These are phyloP conservation scores for Bos indicus DNA, from an alignment of 2,113 vertebrate genomes.

Conservation along the genomic window DNA sequence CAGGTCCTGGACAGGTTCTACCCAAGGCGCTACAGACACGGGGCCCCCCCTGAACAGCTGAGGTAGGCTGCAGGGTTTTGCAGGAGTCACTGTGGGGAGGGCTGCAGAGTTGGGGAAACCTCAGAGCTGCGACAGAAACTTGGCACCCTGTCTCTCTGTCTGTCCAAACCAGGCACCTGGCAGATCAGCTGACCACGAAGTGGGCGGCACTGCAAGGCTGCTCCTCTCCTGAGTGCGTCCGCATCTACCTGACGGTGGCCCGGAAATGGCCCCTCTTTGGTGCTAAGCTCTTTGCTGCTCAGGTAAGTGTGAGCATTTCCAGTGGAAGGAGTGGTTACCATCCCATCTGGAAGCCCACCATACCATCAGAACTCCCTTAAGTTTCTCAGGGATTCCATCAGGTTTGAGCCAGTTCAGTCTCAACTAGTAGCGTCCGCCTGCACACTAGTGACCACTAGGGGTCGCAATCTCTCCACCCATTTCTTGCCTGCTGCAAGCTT, in stretches of 20 bases:
- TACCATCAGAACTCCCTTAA: not conserved
- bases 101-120: not conserved
- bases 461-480: not conserved
- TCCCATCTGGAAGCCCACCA: not conserved
- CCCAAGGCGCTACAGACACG: conserved; percentile 90
- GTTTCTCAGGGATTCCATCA: not conserved
- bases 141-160: not conserved
- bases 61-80: conserved; percentile 80
- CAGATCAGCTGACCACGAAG: conserved; percentile 86
- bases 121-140: not conserved
- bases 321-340: not conserved
- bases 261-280: conserved; percentile 97
- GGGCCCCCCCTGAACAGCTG: conserved; percentile 88
- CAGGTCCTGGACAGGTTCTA: conserved; percentile 95
- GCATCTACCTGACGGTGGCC: conserved; percentile 95
- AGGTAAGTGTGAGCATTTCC: conserved; percentile 77
- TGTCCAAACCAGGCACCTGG: conserved; percentile 82
- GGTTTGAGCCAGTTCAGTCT: not conserved
- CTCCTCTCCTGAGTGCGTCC: conserved; percentile 89
- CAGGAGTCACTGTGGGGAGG: not conserved
- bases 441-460: conserved; percentile 7
- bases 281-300: conserved; percentile 92
- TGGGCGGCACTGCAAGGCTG: conserved; percentile 94
- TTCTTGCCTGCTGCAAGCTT: not conserved
- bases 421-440: not conserved